A percentile compares a stretch with the other conserved stretches of the same genome.
These are phyloP conservation scores for Ophonus ardosiacus DNA, from an alignment of 2,888 invertebrate genomes.

Conservation along the genomic window DNA sequence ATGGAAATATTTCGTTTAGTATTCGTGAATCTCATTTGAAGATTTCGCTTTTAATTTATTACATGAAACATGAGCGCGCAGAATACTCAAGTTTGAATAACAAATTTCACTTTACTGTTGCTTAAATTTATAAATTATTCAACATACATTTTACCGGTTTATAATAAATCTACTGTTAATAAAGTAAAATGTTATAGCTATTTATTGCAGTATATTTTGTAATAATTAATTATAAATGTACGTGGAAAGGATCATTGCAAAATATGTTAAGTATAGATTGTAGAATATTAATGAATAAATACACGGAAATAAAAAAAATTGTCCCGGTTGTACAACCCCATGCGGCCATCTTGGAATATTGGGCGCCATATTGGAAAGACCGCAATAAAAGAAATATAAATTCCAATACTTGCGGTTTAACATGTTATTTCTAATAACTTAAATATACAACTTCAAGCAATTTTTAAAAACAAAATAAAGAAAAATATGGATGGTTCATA, in stretches of 20 bases:
- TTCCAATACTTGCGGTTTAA: background rate
- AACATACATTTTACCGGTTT: background rate
- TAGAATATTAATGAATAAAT: slow-evolving; percentile 23
- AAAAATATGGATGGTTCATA: too few relatives aligned
- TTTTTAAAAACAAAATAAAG: too few relatives aligned
- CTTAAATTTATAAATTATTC: slow-evolving; percentile 37
- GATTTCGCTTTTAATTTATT: slow-evolving; percentile 39
- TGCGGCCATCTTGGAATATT: background rate
- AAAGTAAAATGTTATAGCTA: slow-evolving; percentile 8
- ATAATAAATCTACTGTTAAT: background rate
- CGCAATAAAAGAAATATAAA: background rate
- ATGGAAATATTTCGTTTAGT: background rate
- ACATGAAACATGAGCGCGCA: slow-evolving; percentile 9
- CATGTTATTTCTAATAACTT: background rate
- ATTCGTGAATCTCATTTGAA: background rate
- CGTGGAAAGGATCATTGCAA: slow-evolving; percentile 16
- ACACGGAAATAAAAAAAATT: slow-evolving; percentile 23
- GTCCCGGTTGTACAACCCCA: slow-evolving; percentile 11
- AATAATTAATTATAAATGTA: slow-evolving; percentile 17
- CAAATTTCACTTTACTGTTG: slow-evolving; percentile 22
- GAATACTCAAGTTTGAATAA: slow-evolving; percentile 16
- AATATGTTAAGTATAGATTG: slow-evolving; percentile 25
- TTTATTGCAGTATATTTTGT: background rate
- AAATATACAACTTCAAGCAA: background rate
- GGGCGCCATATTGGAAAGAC: slow-evolving; percentile 9